These are phyloP conservation scores for Sepiola atlantica DNA, from an alignment of 2,888 invertebrate genomes.

Conservation along the genomic window DNA sequence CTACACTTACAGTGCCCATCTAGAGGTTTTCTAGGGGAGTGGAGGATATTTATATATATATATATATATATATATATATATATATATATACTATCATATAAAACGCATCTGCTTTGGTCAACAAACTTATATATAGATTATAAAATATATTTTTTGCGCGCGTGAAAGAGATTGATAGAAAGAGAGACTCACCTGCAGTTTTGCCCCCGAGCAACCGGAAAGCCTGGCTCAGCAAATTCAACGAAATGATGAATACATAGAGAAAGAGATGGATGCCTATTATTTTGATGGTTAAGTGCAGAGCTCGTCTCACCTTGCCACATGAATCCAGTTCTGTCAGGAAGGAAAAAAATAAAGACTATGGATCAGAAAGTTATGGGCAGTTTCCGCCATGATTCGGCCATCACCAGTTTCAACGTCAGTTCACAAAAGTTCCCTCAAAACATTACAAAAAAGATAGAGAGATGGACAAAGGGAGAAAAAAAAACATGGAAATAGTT, in stretches of 20 bases:
- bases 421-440: neutral
- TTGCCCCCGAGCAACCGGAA: constrained; percentile 70
- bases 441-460: neutral
- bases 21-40: too few species aligned
- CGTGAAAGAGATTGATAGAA: neutral
- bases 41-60: too few species aligned
- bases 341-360: neutral
- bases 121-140: too few species aligned
- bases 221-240: constrained; percentile 69
- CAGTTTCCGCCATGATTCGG: neutral
- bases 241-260: constrained; percentile 68
- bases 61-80: too few species aligned
- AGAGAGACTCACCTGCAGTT: constrained; percentile 36
- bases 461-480: neutral
- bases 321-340: neutral
- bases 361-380: neutral
- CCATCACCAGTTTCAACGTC: neutral
- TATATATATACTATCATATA: too few species aligned
- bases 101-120: too few species aligned
- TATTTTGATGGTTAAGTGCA: constrained; percentile 59
- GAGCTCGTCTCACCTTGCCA: constrained; percentile 33
- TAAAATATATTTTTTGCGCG: too few species aligned
- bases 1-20: too few species aligned
- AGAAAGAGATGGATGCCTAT: constrained; percentile 61
- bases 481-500: neutral